Evolutionary conservation across 2,797 vertebrate species (phyloP), one percentile per base, ranked within the genome.

Genomic region (Lemur catta): DNA sequence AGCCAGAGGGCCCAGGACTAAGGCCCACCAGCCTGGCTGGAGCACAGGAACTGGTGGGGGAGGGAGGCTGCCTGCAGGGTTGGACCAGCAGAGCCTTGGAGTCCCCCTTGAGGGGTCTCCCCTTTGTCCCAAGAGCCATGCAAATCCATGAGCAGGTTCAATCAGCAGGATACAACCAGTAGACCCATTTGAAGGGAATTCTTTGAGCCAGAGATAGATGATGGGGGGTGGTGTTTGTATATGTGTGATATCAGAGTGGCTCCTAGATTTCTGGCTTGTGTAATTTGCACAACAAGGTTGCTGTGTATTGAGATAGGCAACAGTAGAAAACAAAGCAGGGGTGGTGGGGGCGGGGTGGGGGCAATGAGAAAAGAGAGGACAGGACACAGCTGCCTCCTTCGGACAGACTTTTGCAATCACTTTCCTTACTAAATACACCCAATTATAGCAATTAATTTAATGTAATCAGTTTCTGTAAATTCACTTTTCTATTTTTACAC

Each of bases 1-100:
- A n/a, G 28, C n/a, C 0, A 7, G 48, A 50, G 4, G 26, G 2
- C 3, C 17, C 2, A 1, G n/a, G 59, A 15, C 26, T 35, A 9
- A n/a, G 18, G 18, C 22, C 13, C 15, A 18, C 33, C 10, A 28
- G 33, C 2, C 9, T 28, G 57, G 38, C 57, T 2, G 2, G 30
- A 74, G 30, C 30, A 11, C 57, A 33, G 11, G 17, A 43, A 28
- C 28, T 5, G 1, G 17, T 12, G 20, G 18, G 18, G 10, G 26
- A n/a, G 55, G 30, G 11, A 33, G 48, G 65, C 13, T 9, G 14
- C 2, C 43, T 26, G 41, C 28, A 33, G 72, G 30, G 14, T 38
- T 57, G 46, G 4, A 55, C 0, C 18, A 59, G 14, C 35, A 63
- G 30, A 33, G 65, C 7, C 43, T 28, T 33, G 22, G 7, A 6